Conservation (phyloP, 1,140 invertebrate genomes). For the Reticulitermes speratus region DNA sequence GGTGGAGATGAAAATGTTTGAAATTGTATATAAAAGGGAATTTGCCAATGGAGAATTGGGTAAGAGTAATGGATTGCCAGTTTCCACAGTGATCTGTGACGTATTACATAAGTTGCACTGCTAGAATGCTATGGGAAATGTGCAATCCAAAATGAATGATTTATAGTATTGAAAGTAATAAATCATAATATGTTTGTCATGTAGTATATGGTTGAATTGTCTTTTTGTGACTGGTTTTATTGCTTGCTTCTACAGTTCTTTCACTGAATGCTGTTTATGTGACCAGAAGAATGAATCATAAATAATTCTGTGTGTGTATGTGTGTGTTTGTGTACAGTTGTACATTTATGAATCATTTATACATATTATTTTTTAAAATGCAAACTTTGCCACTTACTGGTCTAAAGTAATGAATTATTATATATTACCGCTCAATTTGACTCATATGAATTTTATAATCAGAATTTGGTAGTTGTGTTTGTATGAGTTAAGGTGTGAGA, state of each 20-base stretch:
- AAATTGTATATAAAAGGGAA: background rate
- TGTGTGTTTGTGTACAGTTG: background rate
- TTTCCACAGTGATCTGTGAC: too few relatives aligned
- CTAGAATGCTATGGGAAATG: background rate
- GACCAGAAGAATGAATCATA: background rate
- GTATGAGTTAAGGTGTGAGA: background rate
- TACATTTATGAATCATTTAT: background rate
- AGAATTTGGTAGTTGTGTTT: background rate
- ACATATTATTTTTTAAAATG: background rate
- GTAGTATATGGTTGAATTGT: background rate
- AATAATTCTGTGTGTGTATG: background rate
- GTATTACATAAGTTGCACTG: background rate
- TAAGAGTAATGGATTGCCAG: background rate
- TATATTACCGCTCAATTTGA: conserved; percentile 7
- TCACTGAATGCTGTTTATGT: background rate
- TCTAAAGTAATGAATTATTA: background rate
- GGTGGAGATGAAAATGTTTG: background rate
- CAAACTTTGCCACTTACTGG: background rate
- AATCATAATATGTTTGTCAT: background rate
- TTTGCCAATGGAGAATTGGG: background rate
- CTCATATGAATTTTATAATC: background rate
- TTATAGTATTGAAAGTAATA: background rate
- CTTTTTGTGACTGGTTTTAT: background rate
- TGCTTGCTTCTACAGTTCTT: background rate
- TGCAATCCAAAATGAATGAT: conserved; percentile 9